Evolutionary conservation across 2,797 vertebrate species (phyloP).

Genomic region (Xenopus petersii): DNA sequence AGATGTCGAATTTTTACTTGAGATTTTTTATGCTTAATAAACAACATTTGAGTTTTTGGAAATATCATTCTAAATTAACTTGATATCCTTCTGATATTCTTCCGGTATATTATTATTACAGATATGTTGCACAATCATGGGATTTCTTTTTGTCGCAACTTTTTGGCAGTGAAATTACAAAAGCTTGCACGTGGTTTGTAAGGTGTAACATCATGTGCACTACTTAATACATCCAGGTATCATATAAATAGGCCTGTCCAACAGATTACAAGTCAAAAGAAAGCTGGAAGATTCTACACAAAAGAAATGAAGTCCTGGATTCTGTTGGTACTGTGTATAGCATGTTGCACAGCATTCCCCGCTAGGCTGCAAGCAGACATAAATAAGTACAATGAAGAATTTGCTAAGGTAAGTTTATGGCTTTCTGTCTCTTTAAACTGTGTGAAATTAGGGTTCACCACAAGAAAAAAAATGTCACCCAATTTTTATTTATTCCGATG

Average conservation of each 20-base stretch:
- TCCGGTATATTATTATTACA: no score
- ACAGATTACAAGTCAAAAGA: constrained; percentile 10
- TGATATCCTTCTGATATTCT: no score
- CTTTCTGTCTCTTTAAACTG: not conserved
- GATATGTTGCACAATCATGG: no score
- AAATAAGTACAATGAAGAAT: constrained; percentile 19
- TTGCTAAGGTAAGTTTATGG: not conserved
- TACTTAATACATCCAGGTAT: constrained; percentile 22
- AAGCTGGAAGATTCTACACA: not conserved
- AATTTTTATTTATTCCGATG: no score
- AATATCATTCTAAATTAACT: no score
- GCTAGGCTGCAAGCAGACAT: constrained; percentile 39
- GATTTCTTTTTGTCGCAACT: constrained; percentile 37
- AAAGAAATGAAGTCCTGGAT: constrained; percentile 52
- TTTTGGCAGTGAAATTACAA: constrained; percentile 28
- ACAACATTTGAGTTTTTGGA: no score
- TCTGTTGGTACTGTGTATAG: constrained; percentile 6
- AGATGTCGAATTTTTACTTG: no score
- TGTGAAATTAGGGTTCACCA: no score
- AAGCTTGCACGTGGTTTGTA: constrained; percentile 46
- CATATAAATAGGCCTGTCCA: constrained; percentile 55
- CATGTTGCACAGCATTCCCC: constrained; percentile 48
- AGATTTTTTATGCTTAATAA: no score
- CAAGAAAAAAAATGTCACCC: no score
- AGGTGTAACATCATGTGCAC: constrained; percentile 63